Conservation (phyloP, 2,888 invertebrate genomes). For the Harmothoe impar region DNA sequence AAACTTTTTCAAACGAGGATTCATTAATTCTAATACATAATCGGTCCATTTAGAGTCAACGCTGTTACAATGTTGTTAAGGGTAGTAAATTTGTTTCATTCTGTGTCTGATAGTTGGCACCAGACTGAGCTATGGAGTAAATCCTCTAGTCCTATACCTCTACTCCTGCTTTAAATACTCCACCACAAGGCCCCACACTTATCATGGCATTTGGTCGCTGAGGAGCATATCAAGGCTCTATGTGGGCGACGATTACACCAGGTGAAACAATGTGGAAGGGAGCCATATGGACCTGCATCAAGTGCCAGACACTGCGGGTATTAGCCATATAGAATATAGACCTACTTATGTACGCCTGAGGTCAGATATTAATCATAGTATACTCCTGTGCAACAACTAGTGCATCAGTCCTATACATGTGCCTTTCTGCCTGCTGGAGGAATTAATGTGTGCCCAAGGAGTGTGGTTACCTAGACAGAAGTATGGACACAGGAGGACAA, state of each 20-base stretch:
- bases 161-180: not conserved
- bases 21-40: no score
- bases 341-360: not conserved
- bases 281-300: not conserved
- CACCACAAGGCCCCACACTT: not conserved
- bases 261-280: not conserved
- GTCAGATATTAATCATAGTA: not conserved
- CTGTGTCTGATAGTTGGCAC: no score
- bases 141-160: no score
- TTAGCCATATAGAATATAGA: not conserved
- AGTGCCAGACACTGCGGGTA: not conserved
- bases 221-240: not conserved
- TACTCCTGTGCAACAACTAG: not conserved
- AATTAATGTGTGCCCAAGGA: not conserved
- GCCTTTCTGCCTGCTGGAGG: not conserved
- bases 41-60: no score
- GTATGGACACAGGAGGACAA: not conserved
- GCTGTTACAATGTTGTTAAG: no score
- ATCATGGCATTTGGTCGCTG: not conserved
- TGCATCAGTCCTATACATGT: not conserved
- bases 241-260: not conserved
- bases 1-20: no score
- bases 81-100: no score
- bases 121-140: no score
- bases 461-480: no score